Percentiles rank a stretch among this genome's conserved stretches.
Evolutionary conservation across 2,888 invertebrate genomes (phyloP).

Genomic region (Machimus atricapillus): DNA sequence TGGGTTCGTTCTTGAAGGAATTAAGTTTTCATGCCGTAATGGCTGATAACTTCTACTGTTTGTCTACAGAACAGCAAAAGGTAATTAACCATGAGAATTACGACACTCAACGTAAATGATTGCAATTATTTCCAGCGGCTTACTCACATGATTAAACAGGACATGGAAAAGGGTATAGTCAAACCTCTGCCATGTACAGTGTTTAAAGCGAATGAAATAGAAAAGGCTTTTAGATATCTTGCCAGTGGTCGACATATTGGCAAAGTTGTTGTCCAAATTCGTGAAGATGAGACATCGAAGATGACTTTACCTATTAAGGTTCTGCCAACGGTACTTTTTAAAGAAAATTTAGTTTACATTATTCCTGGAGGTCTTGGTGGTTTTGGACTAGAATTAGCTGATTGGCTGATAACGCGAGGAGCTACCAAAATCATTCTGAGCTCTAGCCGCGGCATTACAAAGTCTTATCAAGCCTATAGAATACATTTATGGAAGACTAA

Average conservation of each 20-base stretch:
- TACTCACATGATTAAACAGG: constrained; percentile 52
- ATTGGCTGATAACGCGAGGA: constrained; percentile 86
- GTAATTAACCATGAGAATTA: constrained; percentile 41
- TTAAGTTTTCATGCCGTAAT: constrained; percentile 80
- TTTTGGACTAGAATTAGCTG: constrained; percentile 86
- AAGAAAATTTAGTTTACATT: constrained; percentile 63
- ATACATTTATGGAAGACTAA: constrained; percentile 71
- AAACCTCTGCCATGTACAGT: constrained; percentile 72
- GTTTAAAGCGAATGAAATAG: constrained; percentile 72
- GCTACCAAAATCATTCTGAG: constrained; percentile 80
- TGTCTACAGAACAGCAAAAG: constrained; percentile 48
- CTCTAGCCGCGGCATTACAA: constrained; percentile 79
- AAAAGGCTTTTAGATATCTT: constrained; percentile 74
- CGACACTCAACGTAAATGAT: not conserved
- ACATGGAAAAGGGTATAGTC: constrained; percentile 71
- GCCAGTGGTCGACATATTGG: constrained; percentile 81
- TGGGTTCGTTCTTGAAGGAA: constrained; percentile 75
- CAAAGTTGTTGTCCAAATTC: constrained; percentile 67
- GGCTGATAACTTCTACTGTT: constrained; percentile 66
- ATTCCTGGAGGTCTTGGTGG: constrained; percentile 87
- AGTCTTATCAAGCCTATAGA: constrained; percentile 82
- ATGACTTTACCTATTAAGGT: constrained; percentile 55
- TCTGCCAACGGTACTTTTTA: constrained; percentile 56
- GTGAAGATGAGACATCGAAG: constrained; percentile 51
- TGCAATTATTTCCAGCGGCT: not conserved